Conservation (phyloP, 2,797 vertebrate species). For the Micromesistius poutassou region DNA sequence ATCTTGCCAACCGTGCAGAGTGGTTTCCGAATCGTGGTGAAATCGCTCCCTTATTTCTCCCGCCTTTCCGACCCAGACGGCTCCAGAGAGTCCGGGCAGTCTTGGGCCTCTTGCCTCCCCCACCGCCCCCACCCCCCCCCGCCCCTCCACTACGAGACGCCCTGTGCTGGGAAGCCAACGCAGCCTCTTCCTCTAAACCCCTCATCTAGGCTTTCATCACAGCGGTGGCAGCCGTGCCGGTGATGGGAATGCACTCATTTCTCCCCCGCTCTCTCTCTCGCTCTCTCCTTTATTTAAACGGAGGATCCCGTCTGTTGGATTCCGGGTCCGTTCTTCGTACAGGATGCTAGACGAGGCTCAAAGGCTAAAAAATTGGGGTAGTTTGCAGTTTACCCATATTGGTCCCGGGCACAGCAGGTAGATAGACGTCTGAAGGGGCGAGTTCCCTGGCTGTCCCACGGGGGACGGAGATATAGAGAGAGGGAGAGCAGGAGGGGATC, state of each 20-base stretch:
- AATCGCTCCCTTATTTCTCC: background rate
- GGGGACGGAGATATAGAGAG: no score
- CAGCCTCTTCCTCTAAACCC: background rate
- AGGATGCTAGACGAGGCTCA: background rate
- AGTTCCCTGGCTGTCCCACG: no score
- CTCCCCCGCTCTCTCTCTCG: background rate
- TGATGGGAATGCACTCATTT: background rate
- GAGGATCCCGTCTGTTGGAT: background rate
- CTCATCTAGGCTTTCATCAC: background rate
- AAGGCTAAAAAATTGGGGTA: background rate
- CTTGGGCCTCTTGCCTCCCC: background rate
- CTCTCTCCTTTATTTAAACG: background rate
- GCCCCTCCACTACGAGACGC: background rate
- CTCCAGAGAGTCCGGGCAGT: background rate
- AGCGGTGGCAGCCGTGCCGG: background rate
- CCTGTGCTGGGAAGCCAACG: background rate
- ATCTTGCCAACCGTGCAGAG: no score
- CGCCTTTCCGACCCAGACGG: background rate
- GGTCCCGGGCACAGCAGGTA: background rate
- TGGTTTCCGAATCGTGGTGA: no score
- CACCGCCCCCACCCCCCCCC: background rate
- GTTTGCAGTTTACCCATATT: background rate
- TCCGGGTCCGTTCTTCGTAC: background rate
- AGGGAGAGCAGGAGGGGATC: background rate
- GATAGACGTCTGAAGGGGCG: background rate